Conservation (phyloP, 35 echinoderm and acorn worm species). For the Hemicentrotus pulcherrimus region DNA sequence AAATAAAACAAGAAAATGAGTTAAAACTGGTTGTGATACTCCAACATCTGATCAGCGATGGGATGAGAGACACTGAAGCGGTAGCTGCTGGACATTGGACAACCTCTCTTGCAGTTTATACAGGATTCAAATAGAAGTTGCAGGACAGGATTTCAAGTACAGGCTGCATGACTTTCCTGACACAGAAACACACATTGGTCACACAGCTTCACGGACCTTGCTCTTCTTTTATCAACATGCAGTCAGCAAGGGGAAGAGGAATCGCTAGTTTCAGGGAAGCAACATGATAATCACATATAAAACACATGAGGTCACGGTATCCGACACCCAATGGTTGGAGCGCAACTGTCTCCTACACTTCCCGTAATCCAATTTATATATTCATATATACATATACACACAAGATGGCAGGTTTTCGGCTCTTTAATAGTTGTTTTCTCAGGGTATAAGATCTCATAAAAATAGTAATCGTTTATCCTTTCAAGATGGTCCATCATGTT, state of each 20-base stretch:
- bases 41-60: not conserved
- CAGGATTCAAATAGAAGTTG: not conserved
- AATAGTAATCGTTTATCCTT: not conserved
- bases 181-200: not conserved
- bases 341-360: not conserved
- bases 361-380: not conserved
- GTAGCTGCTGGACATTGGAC: not conserved
- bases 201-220: not conserved
- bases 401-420: conserved; percentile 38
- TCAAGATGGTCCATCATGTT: conserved; percentile 1
- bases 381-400: conserved; percentile 34
- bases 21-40: not conserved
- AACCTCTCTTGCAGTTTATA: not conserved
- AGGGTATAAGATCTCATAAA: not conserved
- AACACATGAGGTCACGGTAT: not conserved
- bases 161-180: not conserved
- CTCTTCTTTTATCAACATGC: not conserved
- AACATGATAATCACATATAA: not conserved
- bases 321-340: not conserved
- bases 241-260: not conserved
- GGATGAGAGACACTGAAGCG: not conserved
- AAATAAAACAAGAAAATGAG: too few species aligned
- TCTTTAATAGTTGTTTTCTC: not conserved
- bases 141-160: not conserved
- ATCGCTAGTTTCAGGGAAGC: not conserved